These are phyloP conservation scores for Copsychus sechellarum DNA, from an alignment of 2,113 vertebrate genomes.

Conservation along the genomic window DNA sequence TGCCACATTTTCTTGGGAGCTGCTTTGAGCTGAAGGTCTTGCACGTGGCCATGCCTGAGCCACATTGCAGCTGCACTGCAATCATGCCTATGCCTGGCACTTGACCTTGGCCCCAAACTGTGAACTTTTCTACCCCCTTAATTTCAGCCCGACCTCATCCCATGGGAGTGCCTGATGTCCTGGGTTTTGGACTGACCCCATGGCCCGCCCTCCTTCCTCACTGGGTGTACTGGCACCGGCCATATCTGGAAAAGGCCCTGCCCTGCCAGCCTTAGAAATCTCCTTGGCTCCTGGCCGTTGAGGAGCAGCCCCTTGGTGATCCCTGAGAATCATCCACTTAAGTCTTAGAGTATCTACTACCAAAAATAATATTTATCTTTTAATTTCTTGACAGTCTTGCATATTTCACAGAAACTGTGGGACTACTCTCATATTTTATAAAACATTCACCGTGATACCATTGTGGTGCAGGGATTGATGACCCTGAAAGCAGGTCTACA, in stretches of 20 bases:
- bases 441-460: neutral
- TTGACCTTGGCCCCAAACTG: neutral
- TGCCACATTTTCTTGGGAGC: neutral
- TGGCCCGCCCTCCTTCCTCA: neutral
- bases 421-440: neutral
- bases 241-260: neutral
- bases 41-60: neutral
- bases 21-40: neutral
- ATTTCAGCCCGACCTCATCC: neutral
- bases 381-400: neutral
- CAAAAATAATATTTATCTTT: neutral
- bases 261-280: neutral
- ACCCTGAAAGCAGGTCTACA: neutral
- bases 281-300: neutral
- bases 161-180: neutral
- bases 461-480: rapidly evolving
- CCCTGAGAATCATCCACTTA: rapidly evolving
- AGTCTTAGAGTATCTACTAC: neutral
- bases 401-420: neutral
- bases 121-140: neutral
- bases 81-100: neutral
- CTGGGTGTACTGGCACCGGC: neutral
- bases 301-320: neutral
- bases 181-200: neutral
- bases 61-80: rapidly evolving